Conservation (phyloP, 2,113 vertebrate genomes). For the Ivindomyrus marchei region DNA sequence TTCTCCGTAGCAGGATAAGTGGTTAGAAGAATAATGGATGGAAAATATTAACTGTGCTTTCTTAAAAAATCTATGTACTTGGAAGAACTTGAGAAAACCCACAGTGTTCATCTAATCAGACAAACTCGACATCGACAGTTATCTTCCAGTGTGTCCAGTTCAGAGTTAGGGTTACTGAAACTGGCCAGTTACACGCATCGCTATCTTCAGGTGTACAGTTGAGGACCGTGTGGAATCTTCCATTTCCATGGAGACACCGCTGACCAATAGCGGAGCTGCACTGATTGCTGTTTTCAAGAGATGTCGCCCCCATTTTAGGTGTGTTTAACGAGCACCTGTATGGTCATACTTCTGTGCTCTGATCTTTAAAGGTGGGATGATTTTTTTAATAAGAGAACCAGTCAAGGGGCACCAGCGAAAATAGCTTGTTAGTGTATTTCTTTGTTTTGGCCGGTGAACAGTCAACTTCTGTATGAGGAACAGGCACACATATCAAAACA, state of each 20-base stretch:
- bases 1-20: neutral
- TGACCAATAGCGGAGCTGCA: neutral
- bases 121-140: neutral
- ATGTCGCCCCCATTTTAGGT: neutral
- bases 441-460: neutral
- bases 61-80: neutral
- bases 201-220: neutral
- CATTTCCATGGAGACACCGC: neutral
- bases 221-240: neutral
- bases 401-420: neutral
- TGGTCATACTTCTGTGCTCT: neutral
- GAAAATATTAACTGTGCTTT: neutral
- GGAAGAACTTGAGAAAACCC: neutral
- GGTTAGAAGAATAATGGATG: neutral
- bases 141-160: neutral
- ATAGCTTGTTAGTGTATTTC: neutral
- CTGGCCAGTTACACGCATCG: neutral
- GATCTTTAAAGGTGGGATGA: neutral
- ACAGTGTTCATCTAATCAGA: neutral
- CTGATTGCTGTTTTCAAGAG: neutral
- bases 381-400: neutral
- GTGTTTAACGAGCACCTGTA: neutral
- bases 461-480: neutral
- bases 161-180: neutral
- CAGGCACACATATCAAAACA: neutral